These are phyloP conservation scores for Callitettix versicolor DNA, from an alignment of 1,140 invertebrate species.

Conservation along the genomic window DNA sequence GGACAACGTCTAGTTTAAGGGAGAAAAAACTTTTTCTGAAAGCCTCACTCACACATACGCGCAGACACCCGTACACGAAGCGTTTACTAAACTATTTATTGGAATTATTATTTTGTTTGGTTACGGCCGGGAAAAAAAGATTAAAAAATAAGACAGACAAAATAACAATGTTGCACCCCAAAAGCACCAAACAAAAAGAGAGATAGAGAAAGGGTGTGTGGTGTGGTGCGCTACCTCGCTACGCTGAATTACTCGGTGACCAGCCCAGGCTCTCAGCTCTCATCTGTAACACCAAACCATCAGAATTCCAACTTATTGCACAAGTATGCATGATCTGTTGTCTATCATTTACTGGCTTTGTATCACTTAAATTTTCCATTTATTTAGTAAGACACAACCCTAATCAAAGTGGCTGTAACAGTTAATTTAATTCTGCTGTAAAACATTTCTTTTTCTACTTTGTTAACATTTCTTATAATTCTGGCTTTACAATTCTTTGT, in stretches of 20 bases:
- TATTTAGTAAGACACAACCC: neutral
- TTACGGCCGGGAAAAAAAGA: slow-evolving; percentile 1
- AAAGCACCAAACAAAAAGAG: slow-evolving; percentile 10
- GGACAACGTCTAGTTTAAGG: too few species aligned
- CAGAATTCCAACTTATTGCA: neutral
- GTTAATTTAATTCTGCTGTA: neutral
- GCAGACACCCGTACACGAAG: neutral
- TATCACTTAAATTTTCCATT: neutral
- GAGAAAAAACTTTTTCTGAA: too few species aligned
- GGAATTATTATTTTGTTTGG: slow-evolving; percentile 8
- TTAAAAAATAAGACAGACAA: neutral
- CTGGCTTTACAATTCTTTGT: too few species aligned
- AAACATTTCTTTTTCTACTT: neutral
- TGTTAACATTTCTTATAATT: too few species aligned
- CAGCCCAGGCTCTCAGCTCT: neutral
- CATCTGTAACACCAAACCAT: neutral
- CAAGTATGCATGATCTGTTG: neutral
- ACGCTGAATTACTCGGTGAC: neutral
- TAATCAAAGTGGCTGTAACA: neutral
- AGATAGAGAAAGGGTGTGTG: neutral
- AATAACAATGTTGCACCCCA: slow-evolving; percentile 5
- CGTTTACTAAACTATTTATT: slow-evolving; percentile 7
- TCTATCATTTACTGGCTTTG: neutral
- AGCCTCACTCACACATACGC: neutral
- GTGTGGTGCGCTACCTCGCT: too few species aligned